Base-by-base conservation (phyloP, 2,797 vertebrate species). In the Otolemur crassicaudatus region DNA sequence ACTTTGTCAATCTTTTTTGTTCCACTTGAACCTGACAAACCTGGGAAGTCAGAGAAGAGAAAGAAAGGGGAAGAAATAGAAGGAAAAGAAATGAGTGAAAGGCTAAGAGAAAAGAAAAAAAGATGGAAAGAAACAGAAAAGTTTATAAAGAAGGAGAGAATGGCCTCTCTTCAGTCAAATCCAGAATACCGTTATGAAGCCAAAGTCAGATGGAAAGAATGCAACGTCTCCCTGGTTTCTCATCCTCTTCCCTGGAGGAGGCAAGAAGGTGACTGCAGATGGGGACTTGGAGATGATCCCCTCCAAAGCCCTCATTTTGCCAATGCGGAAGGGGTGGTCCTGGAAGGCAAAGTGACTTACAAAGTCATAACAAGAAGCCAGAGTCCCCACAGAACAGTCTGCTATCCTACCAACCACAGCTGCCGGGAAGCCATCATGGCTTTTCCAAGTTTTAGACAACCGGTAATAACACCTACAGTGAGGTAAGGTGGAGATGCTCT, bases 131-230 rank as follows among this genome's bases (percentile, higher is more conserved):
- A 34, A 84, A 22, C 20, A 83, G 8, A 23, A 75, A 84, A 14
- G 5, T 37, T 19, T 58, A 46, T 7, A 1, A 12, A 9, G 8
- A 79, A 13, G 3, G 5, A 60, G 10, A 34, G 20, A 9, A 19
- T 0, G 5, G 27, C 11, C 31, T 53, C 46, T 20, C 27, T 31
- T 63, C 49, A 49, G 29, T 72, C 22, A 34, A 60, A 49, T 56
- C 37, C 13, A 1, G 16, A 69, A 23, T 12, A 20, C 9, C 3
- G 3, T 7, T 2, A 29, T 1, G 12, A 1, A 23, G 23, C 23
- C 65, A 1, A 69, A 72, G 5, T 19, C 40, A 40, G 79, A n/a
- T 0, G 25, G 25, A 49, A 6, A 0, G 1, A 43, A 4, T 0
- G 1, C 8, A 11, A 9, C 25, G 34, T 31, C 67, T 13, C 37